Base-by-base conservation (phyloP, 2,113 vertebrate species). In the Leucopsar rothschildi region DNA sequence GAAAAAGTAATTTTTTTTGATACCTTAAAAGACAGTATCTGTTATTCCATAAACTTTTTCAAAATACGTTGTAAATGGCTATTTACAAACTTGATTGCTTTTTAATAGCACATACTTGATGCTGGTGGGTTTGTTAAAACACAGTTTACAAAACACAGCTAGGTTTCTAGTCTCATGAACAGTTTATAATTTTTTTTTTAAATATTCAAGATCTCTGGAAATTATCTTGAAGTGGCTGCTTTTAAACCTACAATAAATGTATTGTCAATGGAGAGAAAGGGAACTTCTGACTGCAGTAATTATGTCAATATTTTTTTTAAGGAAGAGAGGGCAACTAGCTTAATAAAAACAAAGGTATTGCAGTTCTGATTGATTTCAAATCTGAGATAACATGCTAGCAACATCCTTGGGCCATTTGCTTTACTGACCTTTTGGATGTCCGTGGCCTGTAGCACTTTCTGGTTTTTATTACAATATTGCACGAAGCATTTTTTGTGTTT, bases 1-100 rank as follows among this genome's bases (percentile, higher is more conserved):
- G 94, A 84, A 90, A 50, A 90, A 96, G 77, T 53, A 23, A 88
- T 83, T 97, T 92, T 55, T 91, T 94, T 61, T 17, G 55, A 88
- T 53, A 91, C 50, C 18, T 63, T 60, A 23, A 68, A 77, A 53
- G 37, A 52, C 27, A 68, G 20, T 82, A 66, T 61, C 73, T 92
- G 28, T 42, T 86, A 82, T 83, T 91, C 50, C 65, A 75, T 15
- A 59, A 87, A 66, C 39, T 45, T 56, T 59, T 56, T 28, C 13
- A 35, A 59, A 55, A 66, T 23, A 35, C 4, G 2, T 57, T 78
- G 29, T 12, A 81, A 89, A 70, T 42, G 40, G 29, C 20, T 84
- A 59, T 83, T 91, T 87, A 92, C 76, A 94, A 90, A 68, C 56
- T 25, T 77, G 20, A 87, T 66, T 17, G 14, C 60, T 91, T 86